phyloP scores from a whole-genome alignment of 2,888 invertebrate species.

The Amiota mariae region DNA sequence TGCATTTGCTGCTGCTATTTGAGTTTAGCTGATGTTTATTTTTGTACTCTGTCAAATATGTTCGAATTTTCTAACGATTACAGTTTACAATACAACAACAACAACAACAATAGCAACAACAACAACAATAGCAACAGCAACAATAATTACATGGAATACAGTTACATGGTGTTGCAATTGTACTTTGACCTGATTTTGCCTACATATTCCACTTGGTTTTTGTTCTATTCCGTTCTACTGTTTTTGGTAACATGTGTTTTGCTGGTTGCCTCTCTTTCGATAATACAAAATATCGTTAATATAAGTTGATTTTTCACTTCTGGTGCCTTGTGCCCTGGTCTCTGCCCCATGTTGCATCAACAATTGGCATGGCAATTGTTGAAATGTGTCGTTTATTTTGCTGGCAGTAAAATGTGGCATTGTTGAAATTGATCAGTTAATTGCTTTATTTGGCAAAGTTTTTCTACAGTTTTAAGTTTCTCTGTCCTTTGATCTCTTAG shows the following conservation, averaged over 20 bases:
- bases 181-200: conserved; percentile 59
- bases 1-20: conserved; percentile 14
- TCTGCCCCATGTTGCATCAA: too few relatives aligned
- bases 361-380: neutral
- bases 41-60: conserved; percentile 71
- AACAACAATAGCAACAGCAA: conserved; percentile 2
- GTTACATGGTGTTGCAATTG: neutral
- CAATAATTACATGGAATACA: too few relatives aligned
- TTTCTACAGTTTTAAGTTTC: neutral
- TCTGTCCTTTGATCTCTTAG: too few relatives aligned
- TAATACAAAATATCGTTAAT: neutral
- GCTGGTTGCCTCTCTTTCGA: conserved; percentile 47
- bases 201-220: neutral
- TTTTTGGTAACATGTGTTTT: conserved; percentile 64
- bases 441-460: conserved; percentile 45
- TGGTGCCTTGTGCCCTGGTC: neutral
- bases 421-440: conserved; percentile 58
- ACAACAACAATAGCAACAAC: neutral
- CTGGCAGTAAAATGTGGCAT: neutral
- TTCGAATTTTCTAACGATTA: conserved; percentile 68
- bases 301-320: neutral
- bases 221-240: conserved; percentile 18
- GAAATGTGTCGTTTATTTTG: conserved; percentile 8
- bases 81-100: conserved; percentile 36
- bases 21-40: conserved; percentile 56